Percentiles rank a stretch among this genome's conserved stretches.
Conservation (phyloP, 1,140 invertebrate species). For the Ditylenchus dipsaci region DNA sequence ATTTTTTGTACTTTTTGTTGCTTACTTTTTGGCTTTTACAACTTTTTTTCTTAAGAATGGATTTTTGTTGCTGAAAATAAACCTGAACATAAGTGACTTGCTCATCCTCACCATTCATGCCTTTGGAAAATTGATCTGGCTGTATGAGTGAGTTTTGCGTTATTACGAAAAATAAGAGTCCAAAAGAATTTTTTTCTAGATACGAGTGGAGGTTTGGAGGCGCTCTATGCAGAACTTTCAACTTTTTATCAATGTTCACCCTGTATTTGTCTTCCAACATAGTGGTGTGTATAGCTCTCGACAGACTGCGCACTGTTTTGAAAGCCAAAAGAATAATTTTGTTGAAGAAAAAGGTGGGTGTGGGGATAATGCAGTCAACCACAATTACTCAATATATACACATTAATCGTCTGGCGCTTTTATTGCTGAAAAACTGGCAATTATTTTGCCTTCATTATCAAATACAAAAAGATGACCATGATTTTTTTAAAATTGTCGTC, state of each 20-base stretch:
- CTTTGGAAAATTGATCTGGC: slow-evolving; percentile 47
- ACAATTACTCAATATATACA: neutral
- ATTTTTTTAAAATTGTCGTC: too few relatives aligned
- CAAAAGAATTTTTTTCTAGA: too few relatives aligned
- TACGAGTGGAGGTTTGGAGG: slow-evolving; percentile 54
- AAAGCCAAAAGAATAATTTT: slow-evolving; percentile 32
- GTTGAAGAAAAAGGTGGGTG: slow-evolving; percentile 14
- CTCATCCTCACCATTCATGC: slow-evolving; percentile 47
- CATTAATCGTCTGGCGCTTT: too few relatives aligned
- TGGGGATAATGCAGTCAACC: neutral
- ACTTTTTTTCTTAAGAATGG: slow-evolving; percentile 39
- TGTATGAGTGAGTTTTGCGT: slow-evolving; percentile 31
- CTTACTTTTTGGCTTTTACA: neutral
- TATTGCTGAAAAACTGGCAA: too few relatives aligned
- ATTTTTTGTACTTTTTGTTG: neutral
- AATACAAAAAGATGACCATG: too few relatives aligned
- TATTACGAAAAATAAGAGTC: too few relatives aligned
- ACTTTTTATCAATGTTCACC: slow-evolving; percentile 53
- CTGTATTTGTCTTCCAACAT: slow-evolving; percentile 56
- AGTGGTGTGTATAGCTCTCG: slow-evolving; percentile 54
- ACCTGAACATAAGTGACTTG: slow-evolving; percentile 54
- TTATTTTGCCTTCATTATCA: too few relatives aligned
- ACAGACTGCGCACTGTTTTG: slow-evolving; percentile 49
- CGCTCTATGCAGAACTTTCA: slow-evolving; percentile 47
- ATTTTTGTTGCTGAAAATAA: slow-evolving; percentile 53